Evolutionary conservation across 2,797 vertebrate species (phyloP), one percentile per base, ranked within the genome.

Genomic region (Protosalanx chinensis): DNA sequence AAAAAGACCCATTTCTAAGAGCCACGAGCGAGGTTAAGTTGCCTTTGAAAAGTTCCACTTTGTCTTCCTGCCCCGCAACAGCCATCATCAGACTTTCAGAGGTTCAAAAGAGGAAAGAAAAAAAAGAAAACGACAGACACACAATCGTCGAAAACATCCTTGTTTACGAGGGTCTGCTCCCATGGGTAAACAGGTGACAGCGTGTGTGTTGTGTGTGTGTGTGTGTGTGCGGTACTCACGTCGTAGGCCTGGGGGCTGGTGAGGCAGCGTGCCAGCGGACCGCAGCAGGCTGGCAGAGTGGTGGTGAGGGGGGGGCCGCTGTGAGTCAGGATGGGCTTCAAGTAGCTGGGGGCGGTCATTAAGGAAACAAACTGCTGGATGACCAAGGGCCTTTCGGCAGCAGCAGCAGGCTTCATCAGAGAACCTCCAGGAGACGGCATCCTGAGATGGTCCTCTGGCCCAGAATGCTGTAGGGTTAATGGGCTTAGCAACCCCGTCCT

Each of bases 321-420:
- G 88, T 99, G 98, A 1, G 98, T 99, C 85, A 99, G 93, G 78
- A 96, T 97, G 74, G 98, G 98, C 86, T 98, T 99, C 77, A 99
- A 90, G 80, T 98, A 99, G 86, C 96, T 98, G 86, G 37, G 37
- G 41, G 18, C 15, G 41, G 8, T 56, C 33, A 70, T 92, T 90
- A 91, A 94, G 92, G 88, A 84, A 23, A 70, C 77, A 71, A 18
- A 64, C 8, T 18, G 23, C 67, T 37, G 10, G 23, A 27, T 27
- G 23, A 27, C 58, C 20, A 27, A 13, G 27, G 12, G 27, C 23
- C 12, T 3, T 12, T 60, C 27, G 13, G 10, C 23, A 3, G 20
- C 58, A 10, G 58, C 8, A 27, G 23, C 23, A 27, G 7, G 20
- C 20, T 29, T 27, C 58, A 60, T 23, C 0, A 30, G 58, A 60